phyloP scores from a whole-genome alignment of 2,888 invertebrate species.

The Drosophila basisetae region DNA sequence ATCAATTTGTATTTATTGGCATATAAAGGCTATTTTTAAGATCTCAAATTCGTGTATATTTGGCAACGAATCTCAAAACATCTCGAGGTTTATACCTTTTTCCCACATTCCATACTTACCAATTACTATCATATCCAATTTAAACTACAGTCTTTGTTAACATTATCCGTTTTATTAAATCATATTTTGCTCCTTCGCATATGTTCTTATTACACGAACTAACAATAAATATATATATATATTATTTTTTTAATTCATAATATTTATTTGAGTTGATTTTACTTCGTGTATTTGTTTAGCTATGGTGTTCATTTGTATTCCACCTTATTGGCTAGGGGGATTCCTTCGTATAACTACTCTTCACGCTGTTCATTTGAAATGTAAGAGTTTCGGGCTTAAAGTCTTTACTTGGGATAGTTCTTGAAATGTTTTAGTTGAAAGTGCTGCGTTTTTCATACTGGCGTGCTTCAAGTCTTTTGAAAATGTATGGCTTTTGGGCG shows the following conservation, averaged over 20 bases:
- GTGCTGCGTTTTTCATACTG: constrained; percentile 26
- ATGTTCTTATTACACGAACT: constrained; percentile 67
- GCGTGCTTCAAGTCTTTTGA: constrained; percentile 63
- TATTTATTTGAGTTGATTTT: constrained; percentile 44
- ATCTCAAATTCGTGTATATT: too few relatives aligned
- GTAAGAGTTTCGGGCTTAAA: constrained; percentile 49
- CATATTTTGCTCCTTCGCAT: constrained; percentile 58
- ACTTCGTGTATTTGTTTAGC: constrained; percentile 30
- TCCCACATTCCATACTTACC: not conserved
- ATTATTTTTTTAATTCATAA: constrained; percentile 33
- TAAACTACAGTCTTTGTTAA: constrained; percentile 38
- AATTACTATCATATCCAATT: not conserved
- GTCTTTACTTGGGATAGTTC: constrained; percentile 57
- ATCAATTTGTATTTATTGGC: not conserved
- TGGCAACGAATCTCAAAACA: not conserved
- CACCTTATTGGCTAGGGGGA: constrained; percentile 56
- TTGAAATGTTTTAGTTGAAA: constrained; percentile 53
- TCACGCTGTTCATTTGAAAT: constrained; percentile 46
- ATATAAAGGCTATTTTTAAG: not conserved
- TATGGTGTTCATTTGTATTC: constrained; percentile 46
- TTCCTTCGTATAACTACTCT: constrained; percentile 11
- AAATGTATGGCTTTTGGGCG: constrained; percentile 28
- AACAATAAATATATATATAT: constrained; percentile 72
- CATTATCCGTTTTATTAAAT: constrained; percentile 71
- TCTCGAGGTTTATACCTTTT: not conserved